Conservation (phyloP, 2,797 vertebrate species). For the Spinus pinus region DNA sequence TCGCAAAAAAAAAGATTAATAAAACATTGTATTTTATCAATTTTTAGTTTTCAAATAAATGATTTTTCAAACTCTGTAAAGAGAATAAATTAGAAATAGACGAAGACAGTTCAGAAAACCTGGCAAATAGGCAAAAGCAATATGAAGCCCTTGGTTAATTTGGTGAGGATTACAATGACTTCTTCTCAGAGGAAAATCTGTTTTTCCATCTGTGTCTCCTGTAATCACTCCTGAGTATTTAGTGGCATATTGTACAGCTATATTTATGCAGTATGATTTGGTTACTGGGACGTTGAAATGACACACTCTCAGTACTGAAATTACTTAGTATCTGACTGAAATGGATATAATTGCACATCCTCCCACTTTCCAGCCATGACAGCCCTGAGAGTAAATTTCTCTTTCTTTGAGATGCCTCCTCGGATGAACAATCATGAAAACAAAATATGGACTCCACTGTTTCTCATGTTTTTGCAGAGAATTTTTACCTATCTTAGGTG, state of each 20-base stretch:
- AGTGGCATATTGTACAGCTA: not conserved
- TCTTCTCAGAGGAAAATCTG: not conserved
- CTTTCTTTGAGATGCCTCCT: not conserved
- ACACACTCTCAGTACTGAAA: not conserved
- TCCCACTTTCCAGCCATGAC: not conserved
- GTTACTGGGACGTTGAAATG: not conserved
- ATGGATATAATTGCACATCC: not conserved
- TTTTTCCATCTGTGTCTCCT: not conserved
- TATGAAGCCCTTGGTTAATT: not conserved
- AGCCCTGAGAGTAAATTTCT: not conserved
- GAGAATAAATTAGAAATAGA: not conserved
- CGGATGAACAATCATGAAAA: not conserved
- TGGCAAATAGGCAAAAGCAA: not conserved
- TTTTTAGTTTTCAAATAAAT: not conserved
- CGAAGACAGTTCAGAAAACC: not conserved
- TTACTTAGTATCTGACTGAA: not conserved
- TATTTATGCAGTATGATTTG: not conserved
- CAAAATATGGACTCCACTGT: not conserved
- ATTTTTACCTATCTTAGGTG: not conserved
- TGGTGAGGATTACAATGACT: not conserved
- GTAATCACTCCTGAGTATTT: not conserved
- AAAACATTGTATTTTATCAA: not conserved
- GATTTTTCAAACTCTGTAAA: not conserved
- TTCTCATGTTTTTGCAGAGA: not conserved
- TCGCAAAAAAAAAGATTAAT: not conserved